Conservation (phyloP, 2,113 vertebrate species). For the Protobothrops flavoviridis region DNA sequence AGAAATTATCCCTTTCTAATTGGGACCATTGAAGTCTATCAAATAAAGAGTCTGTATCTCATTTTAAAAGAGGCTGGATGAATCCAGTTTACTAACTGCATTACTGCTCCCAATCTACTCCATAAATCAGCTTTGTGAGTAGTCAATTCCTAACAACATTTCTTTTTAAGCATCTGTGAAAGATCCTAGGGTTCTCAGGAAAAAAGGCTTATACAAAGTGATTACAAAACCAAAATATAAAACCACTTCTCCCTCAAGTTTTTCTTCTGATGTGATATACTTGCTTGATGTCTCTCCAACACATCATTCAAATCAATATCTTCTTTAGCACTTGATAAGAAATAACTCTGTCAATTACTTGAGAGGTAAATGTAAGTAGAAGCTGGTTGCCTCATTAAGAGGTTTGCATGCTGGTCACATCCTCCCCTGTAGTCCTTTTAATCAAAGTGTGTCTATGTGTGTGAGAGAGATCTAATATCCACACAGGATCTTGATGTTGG, state of each 20-base stretch:
- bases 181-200: background rate
- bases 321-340: background rate
- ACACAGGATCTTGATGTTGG: background rate
- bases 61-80: background rate
- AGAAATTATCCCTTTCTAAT: background rate
- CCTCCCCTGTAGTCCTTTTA: background rate
- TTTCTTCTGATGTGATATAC: constrained; percentile 7
- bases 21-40: background rate
- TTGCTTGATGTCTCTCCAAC: constrained; percentile 14
- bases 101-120: background rate
- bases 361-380: constrained; percentile 6
- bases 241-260: background rate
- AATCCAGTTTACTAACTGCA: background rate
- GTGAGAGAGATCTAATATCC: background rate
- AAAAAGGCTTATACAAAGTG: background rate
- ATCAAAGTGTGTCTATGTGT: background rate
- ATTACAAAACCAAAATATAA: background rate
- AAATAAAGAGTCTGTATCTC: background rate
- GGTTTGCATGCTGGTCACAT: background rate
- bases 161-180: background rate
- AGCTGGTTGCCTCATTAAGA: constrained; percentile 2
- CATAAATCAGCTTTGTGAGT: background rate
- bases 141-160: background rate
- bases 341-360: background rate
- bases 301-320: constrained; percentile 2